These are phyloP conservation scores for Zaprionus inermis DNA, from an alignment of 1,140 invertebrate genomes.

Conservation along the genomic window DNA sequence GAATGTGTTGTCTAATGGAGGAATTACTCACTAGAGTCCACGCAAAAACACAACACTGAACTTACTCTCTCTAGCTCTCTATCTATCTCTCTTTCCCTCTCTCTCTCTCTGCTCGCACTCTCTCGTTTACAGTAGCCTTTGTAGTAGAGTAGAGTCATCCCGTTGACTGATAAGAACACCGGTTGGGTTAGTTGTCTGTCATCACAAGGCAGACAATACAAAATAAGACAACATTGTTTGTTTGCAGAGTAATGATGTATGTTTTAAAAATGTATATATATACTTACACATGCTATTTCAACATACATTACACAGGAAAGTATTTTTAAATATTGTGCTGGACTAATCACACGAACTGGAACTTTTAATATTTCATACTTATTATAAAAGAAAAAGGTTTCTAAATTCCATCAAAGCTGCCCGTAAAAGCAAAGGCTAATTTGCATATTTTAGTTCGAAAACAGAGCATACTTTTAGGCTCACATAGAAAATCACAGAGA, in stretches of 20 bases:
- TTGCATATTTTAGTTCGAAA: not conserved
- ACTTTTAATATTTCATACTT: not conserved
- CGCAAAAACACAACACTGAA: not conserved
- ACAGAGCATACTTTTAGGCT: constrained; percentile 18
- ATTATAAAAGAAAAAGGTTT: not conserved
- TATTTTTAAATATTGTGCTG: not conserved
- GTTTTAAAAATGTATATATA: not conserved
- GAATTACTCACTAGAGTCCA: constrained; percentile 16
- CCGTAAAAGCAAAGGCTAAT: not conserved
- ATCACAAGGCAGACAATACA: constrained; percentile 15
- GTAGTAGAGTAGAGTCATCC: constrained; percentile 41
- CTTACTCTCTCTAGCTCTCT: not conserved
- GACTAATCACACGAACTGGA: no score
- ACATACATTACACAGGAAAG: no score
- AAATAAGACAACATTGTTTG: constrained; percentile 10
- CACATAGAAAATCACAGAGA: not conserved
- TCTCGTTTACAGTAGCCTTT: constrained; percentile 23
- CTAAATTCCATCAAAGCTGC: not conserved
- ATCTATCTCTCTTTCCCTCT: not conserved
- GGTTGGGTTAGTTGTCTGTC: constrained; percentile 22
- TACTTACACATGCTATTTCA: not conserved
- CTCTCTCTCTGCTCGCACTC: constrained; percentile 10
- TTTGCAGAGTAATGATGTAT: constrained; percentile 21
- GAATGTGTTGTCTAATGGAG: constrained; percentile 19
- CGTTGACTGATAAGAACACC: constrained; percentile 53